phyloP scores from a whole-genome alignment of 2,113 vertebrate species.

The Sphyrna mokarran region DNA sequence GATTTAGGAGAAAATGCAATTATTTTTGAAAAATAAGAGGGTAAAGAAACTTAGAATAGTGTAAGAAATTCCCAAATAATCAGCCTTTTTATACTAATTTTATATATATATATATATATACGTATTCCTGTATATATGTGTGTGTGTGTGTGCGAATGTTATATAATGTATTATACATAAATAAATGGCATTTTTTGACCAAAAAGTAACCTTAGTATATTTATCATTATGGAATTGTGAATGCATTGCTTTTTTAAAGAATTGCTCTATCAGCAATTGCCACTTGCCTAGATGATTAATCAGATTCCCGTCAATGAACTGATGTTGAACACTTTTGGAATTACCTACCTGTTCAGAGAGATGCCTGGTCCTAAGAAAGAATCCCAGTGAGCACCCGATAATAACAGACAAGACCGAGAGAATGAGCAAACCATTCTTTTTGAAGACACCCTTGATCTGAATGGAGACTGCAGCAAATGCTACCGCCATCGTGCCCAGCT shows the following conservation, averaged over 20 bases:
- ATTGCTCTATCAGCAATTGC: not conserved
- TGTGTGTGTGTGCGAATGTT: too few relatives aligned
- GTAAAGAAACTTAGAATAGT: not conserved
- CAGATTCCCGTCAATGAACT: not conserved
- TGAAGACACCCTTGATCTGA: slow-evolving; percentile 80
- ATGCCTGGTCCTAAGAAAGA: slow-evolving; percentile 81
- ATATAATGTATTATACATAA: too few relatives aligned
- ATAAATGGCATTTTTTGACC: not conserved
- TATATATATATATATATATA: too few relatives aligned
- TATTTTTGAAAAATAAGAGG: not conserved
- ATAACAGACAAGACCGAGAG: slow-evolving; percentile 90
- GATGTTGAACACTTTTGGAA: not conserved
- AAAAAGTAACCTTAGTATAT: not conserved
- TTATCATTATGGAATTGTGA: not conserved
- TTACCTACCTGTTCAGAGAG: slow-evolving; percentile 88
- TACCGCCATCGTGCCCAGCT: slow-evolving; percentile 65
- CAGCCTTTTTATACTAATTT: not conserved
- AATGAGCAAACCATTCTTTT: slow-evolving; percentile 88
- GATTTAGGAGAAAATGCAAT: not conserved
- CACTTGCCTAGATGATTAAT: not conserved
- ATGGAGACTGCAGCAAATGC: slow-evolving; percentile 68
- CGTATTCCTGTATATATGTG: too few relatives aligned
- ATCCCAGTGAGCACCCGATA: slow-evolving; percentile 89
- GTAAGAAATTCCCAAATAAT: not conserved
- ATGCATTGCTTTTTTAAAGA: not conserved